Evolutionary conservation across 2,888 invertebrate species (phyloP).

Genomic region (Lochmaea crataegi): DNA sequence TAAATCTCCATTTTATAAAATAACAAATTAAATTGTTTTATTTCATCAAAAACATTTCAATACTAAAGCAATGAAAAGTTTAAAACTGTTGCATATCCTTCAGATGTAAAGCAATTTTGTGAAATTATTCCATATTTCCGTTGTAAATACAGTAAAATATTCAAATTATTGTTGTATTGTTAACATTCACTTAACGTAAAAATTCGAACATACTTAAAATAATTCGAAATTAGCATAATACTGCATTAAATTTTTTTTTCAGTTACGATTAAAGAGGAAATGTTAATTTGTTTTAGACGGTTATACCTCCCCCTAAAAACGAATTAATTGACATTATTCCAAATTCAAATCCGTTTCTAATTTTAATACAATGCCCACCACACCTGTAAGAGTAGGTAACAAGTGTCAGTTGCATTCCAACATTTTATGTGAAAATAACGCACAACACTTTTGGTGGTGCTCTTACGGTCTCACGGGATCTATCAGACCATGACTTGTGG

Average conservation of each 20-base stretch:
- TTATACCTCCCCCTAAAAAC: constrained; percentile 15
- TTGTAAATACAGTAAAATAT: no score
- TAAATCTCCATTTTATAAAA: no score
- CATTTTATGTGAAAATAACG: constrained; percentile 18
- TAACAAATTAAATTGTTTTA: no score
- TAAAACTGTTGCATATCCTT: no score
- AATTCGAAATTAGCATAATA: no score
- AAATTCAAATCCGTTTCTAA: constrained; percentile 22
- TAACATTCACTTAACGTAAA: no score
- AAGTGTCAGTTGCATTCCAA: constrained; percentile 26
- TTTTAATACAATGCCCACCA: constrained; percentile 29
- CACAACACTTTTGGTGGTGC: constrained; percentile 12
- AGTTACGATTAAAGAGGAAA: constrained; percentile 9
- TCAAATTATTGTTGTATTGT: no score
- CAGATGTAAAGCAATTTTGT: no score
- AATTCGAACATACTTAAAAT: background rate
- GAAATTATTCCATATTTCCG: no score
- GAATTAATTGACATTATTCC: constrained; percentile 19
- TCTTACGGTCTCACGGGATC: constrained; percentile 44
- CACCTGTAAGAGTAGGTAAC: constrained; percentile 30
- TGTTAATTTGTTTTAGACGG: background rate
- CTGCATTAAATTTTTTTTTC: background rate
- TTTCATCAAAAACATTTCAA: no score
- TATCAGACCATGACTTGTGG: constrained; percentile 49
- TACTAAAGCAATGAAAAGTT: no score